Base-by-base conservation (phyloP, 2,888 invertebrate genomes). In the Watsonalla binaria region DNA sequence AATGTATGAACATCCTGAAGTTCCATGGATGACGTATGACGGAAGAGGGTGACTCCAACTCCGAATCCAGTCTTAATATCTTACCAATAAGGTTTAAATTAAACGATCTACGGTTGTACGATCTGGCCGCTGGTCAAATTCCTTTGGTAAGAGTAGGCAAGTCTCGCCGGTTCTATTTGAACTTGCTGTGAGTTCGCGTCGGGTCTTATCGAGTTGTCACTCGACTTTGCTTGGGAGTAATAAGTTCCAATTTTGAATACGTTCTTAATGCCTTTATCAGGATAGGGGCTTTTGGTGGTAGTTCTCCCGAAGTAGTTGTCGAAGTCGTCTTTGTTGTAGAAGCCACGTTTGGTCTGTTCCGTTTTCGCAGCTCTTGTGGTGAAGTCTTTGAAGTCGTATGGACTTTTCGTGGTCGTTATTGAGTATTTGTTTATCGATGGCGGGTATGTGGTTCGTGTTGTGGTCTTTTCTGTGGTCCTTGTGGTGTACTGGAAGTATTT, bases 211-310 rank as follows among this genome's bases (percentile, higher is more conserved):
- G 87, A 87, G 61, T 90, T 90, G 57, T 90, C 89, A 55, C 76
- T 86, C 13, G 87, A 80, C 56, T 90, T 88, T n/a, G 76, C 74
- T 75, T 86, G 85, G 24, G 90, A 86, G 61, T 89, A 91, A 59
- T 78, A 84, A 0, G 91, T 90, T 35, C 91, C 91, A 61, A 91
- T 78, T 63, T 91, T 91, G 72, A 88, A 91, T 8, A 87, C 68
- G 0, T 86, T 77, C 54, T 84, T 84, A 1, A 84, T 62, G 34
- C 76, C 80, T 59, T 91, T 91, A 45, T 85, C 86, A 56, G 78
- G 77, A 56, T 82, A 86, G 2, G 88, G 85, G 56, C 82, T 92
- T 78, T 92, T 92, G 6, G 93, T 93, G 0, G 94, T 93, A 51
- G 85, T 74, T 70, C 82, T 69, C 55, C 79, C 76, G 63, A 84